Evolutionary conservation across 92 coral and sea anemone species (phyloP).

Genomic region (Montipora capitata): DNA sequence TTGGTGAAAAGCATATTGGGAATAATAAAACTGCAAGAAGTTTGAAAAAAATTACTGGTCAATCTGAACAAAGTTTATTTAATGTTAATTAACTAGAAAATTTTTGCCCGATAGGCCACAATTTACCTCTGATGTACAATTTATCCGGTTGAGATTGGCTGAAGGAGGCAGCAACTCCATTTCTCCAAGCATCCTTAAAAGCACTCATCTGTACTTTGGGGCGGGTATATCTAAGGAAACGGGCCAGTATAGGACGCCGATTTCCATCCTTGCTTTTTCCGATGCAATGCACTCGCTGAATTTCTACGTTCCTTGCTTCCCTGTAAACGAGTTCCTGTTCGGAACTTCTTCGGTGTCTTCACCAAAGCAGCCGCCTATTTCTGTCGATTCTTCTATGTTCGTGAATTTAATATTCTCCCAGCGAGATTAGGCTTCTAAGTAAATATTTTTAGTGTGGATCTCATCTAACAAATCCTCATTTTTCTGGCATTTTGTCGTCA

Average conservation of each 20-base stretch:
- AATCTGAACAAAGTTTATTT: neutral
- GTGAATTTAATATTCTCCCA: neutral
- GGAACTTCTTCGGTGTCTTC: conserved; percentile 19
- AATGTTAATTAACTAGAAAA: neutral
- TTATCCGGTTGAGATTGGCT: conserved; percentile 29
- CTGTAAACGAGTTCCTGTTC: neutral
- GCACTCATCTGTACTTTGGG: too few species aligned
- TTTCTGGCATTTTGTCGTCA: conserved; percentile 12
- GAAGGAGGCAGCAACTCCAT: conserved; percentile 15
- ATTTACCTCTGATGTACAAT: conserved; percentile 6
- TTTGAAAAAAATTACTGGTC: neutral
- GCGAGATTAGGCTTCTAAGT: neutral
- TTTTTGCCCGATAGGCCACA: conserved; percentile 29
- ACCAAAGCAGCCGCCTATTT: neutral
- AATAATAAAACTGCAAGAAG: neutral
- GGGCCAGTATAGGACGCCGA: conserved; percentile 16
- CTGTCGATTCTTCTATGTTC: neutral
- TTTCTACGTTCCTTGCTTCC: neutral
- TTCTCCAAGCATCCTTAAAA: conserved; percentile 7
- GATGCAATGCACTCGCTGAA: conserved; percentile 1
- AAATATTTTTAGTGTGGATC: too few species aligned
- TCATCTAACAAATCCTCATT: neutral
- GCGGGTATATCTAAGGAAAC: conserved; percentile 7
- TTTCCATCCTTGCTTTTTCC: conserved; percentile 17
- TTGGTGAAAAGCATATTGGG: conserved; percentile 12